A percentile compares a stretch with the other conserved stretches of the same genome.
phyloP scores from a whole-genome alignment of 2,888 invertebrate genomes.

The Trilocha varians region DNA sequence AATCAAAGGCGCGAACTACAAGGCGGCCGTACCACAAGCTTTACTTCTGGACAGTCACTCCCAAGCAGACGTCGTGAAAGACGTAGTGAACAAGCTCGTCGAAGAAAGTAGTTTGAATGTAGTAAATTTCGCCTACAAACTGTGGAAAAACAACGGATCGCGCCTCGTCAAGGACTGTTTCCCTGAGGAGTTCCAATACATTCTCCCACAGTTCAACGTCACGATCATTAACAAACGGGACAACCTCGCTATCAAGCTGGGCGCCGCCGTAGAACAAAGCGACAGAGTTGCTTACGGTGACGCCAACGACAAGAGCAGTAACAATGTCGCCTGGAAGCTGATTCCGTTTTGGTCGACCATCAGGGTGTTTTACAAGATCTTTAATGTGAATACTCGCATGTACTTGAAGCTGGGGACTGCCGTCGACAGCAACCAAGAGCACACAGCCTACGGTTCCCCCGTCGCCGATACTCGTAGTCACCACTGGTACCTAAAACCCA shows the following conservation, averaged over 20 bases:
- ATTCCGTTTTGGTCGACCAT: neutral
- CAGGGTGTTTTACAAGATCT: neutral
- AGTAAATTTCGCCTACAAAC: too few species aligned
- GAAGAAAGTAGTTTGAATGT: too few species aligned
- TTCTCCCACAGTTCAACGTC: too few species aligned
- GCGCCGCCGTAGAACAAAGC: neutral
- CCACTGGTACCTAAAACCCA: neutral
- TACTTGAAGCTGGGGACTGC: neutral
- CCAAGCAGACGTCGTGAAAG: too few species aligned
- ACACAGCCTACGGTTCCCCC: neutral
- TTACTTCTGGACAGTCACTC: too few species aligned
- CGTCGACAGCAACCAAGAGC: neutral
- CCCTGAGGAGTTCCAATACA: too few species aligned
- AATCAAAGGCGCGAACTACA: too few species aligned
- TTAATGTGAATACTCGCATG: neutral
- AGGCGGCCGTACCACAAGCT: too few species aligned
- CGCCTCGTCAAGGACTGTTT: too few species aligned
- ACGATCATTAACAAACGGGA: too few species aligned
- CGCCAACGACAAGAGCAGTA: neutral
- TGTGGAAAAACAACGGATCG: too few species aligned
- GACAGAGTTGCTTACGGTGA: neutral
- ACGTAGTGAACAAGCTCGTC: too few species aligned
- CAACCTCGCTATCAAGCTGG: neutral
- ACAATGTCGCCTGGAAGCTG: neutral
- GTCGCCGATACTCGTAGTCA: neutral